A percentile compares a stretch with the other conserved stretches of the same genome.
Evolutionary conservation across 2,888 invertebrate species (phyloP).

Genomic region (Octonoba sinensis): DNA sequence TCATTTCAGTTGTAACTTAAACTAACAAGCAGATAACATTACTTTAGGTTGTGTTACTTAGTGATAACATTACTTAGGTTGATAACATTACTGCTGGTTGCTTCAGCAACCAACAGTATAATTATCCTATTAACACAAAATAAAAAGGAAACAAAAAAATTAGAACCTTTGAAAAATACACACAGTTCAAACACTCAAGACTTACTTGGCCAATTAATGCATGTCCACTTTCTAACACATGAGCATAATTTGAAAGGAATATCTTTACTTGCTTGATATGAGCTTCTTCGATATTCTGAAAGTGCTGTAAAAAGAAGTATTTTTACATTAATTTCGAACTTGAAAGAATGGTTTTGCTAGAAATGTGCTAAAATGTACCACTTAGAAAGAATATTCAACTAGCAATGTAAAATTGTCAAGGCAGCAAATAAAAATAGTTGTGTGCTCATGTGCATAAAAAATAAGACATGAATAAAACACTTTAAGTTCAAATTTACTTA

Average conservation of each 20-base stretch:
- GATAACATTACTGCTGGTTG: no score
- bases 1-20: no score
- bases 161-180: not conserved
- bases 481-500: no score
- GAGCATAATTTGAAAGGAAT: constrained; percentile 89
- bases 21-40: no score
- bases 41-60: no score
- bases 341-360: no score
- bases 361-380: no score
- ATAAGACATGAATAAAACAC: not conserved
- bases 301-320: no score
- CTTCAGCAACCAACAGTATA: not conserved
- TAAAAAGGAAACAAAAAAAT: not conserved
- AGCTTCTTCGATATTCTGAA: constrained; percentile 93
- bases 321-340: no score
- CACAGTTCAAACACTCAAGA: constrained; percentile 1
- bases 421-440: constrained; percentile 11
- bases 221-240: constrained; percentile 89
- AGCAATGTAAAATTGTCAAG: no score
- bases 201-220: constrained; percentile 86
- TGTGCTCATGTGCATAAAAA: not conserved
- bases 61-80: no score
- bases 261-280: constrained; percentile 95
- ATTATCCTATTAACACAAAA: not conserved
- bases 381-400: no score